A percentile compares a stretch with the other conserved stretches of the same genome.
phyloP scores from a whole-genome alignment of 2,797 vertebrate genomes.

The Syncerus caffer region DNA sequence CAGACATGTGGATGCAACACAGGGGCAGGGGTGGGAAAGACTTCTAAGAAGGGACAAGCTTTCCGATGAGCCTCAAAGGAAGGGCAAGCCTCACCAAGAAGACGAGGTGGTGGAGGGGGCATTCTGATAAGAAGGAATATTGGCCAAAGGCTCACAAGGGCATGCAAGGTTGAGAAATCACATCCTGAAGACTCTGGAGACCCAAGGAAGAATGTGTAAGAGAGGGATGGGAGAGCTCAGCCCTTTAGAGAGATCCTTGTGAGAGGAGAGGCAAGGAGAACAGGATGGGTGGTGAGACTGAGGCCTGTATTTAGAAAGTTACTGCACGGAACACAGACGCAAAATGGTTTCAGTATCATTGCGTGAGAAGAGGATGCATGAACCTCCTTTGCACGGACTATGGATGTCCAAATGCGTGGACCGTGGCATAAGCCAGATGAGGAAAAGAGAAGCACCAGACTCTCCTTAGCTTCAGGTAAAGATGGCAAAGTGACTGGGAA shows the following conservation, averaged over 20 bases:
- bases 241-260: not conserved
- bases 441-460: not conserved
- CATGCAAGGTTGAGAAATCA: not conserved
- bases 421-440: too few relatives aligned
- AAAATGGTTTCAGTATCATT: not conserved
- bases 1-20: not conserved
- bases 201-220: not conserved
- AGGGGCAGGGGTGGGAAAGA: fast-evolving
- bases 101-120: not conserved
- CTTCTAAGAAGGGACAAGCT: not conserved
- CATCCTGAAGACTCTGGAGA: not conserved
- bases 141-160: not conserved
- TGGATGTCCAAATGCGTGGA: not conserved
- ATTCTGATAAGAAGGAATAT: not conserved
- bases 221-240: not conserved
- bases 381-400: not conserved
- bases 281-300: not conserved
- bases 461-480: not conserved
- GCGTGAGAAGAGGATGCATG: not conserved
- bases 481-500: not conserved
- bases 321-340: not conserved
- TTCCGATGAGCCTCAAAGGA: not conserved
- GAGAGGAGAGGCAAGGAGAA: not conserved
- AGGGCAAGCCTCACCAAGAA: not conserved
- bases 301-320: not conserved